These are phyloP conservation scores for Onychostoma macrolepis DNA, from an alignment of 2,113 vertebrate species.

Conservation along the genomic window DNA sequence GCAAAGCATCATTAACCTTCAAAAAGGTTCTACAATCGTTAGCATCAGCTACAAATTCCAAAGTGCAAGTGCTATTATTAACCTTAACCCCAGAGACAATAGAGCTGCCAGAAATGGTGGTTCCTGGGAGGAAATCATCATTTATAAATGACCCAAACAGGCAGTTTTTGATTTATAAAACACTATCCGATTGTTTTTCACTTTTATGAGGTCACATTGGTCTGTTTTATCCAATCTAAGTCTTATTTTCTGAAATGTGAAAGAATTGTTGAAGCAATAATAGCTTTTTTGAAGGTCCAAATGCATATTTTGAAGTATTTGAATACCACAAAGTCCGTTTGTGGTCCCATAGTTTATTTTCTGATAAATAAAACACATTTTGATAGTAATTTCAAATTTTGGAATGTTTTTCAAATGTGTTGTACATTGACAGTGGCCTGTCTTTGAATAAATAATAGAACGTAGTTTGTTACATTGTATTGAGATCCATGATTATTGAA, in stretches of 20 bases:
- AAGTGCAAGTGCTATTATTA: conserved; percentile 3
- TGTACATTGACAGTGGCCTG: background rate
- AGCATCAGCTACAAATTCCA: background rate
- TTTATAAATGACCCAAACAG: background rate
- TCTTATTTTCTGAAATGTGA: background rate
- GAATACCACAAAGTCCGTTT: background rate
- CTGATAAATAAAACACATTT: background rate
- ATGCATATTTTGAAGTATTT: background rate
- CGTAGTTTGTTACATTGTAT: background rate
- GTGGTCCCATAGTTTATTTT: background rate
- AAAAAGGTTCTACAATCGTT: conserved; percentile 7
- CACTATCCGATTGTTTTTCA: no score
- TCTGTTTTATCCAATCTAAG: background rate
- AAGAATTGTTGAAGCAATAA: background rate
- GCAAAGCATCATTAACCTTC: conserved; percentile 23
- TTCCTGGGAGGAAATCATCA: background rate
- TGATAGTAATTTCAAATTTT: background rate
- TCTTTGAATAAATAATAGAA: background rate
- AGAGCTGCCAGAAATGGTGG: background rate
- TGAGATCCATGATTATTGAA: background rate
- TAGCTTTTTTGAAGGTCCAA: background rate
- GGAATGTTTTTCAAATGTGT: background rate
- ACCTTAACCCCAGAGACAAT: background rate
- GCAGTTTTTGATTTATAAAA: background rate
- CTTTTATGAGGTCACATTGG: background rate